phyloP scores from a whole-genome alignment of 2,113 vertebrate species.

The Toxostoma redivivum region DNA sequence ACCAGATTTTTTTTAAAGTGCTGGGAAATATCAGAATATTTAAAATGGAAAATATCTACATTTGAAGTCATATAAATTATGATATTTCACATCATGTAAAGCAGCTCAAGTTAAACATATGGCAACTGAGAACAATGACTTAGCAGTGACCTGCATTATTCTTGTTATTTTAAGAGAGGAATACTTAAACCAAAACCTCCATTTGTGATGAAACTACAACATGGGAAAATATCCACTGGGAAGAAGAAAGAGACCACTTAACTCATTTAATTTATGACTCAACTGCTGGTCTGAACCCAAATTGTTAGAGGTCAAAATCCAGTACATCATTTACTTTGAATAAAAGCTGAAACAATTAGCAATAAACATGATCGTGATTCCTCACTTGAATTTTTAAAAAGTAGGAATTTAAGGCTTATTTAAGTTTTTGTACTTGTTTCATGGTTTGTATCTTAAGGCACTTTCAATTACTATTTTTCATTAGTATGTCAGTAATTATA shows the following conservation, averaged over 20 bases:
- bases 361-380: conserved; percentile 34
- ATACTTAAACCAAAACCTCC: conserved; percentile 27
- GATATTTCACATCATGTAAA: not conserved
- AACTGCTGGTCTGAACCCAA: conserved; percentile 35
- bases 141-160: conserved; percentile 20
- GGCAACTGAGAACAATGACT: conserved; percentile 16
- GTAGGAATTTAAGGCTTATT: conserved; percentile 44
- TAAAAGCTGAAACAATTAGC: conserved; percentile 48
- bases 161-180: conserved; percentile 35
- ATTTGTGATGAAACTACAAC: conserved; percentile 29
- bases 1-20: not conserved
- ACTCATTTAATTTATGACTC: conserved; percentile 45
- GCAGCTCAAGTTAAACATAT: not conserved
- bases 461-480: conserved; percentile 17
- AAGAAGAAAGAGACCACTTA: conserved; percentile 48
- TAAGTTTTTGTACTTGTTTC: conserved; percentile 17
- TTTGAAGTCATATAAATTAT: not conserved
- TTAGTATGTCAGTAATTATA: conserved; percentile 8
- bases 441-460: conserved; percentile 9
- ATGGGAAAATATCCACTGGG: conserved; percentile 40
- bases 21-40: not conserved
- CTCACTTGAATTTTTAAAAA: not conserved
- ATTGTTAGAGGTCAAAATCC: conserved; percentile 38
- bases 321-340: conserved; percentile 32
- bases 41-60: not conserved